Conservation (phyloP, 1,140 invertebrate species). For the Amphibalanus amphitrite region DNA sequence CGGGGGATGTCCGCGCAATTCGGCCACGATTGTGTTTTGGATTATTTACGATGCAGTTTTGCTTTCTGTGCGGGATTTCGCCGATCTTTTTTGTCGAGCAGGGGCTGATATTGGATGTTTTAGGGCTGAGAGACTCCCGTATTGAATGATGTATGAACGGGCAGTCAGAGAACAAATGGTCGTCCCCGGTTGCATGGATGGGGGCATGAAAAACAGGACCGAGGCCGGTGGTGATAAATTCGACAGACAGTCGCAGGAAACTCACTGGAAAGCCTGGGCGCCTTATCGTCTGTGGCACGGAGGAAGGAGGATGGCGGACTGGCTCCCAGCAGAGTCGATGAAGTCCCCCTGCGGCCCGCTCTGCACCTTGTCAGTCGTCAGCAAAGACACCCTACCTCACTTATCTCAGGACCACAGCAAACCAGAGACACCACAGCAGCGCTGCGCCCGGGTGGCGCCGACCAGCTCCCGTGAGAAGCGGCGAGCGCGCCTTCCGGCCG, state of each 20-base stretch:
- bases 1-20: background rate
- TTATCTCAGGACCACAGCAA: too few species aligned
- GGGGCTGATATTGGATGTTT: slow-evolving; percentile 1
- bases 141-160: background rate
- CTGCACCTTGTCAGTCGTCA: too few species aligned
- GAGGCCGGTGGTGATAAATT: background rate
- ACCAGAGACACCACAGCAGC: too few species aligned
- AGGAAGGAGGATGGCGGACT: too few species aligned
- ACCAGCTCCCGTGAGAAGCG: too few species aligned
- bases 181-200: background rate
- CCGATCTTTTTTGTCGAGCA: background rate
- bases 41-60: background rate
- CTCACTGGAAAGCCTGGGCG: background rate
- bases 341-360: too few species aligned
- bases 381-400: too few species aligned
- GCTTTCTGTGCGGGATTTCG: background rate
- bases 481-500: background rate
- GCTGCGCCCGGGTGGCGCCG: too few species aligned
- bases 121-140: background rate
- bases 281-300: background rate
- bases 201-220: background rate
- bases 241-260: background rate
- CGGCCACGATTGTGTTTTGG: background rate
- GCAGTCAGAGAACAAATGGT: background rate
- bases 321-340: too few species aligned